A percentile compares a stretch with the other conserved stretches of the same genome.
These are phyloP conservation scores for Apamea anceps DNA, from an alignment of 2,888 invertebrate species.

Conservation along the genomic window DNA sequence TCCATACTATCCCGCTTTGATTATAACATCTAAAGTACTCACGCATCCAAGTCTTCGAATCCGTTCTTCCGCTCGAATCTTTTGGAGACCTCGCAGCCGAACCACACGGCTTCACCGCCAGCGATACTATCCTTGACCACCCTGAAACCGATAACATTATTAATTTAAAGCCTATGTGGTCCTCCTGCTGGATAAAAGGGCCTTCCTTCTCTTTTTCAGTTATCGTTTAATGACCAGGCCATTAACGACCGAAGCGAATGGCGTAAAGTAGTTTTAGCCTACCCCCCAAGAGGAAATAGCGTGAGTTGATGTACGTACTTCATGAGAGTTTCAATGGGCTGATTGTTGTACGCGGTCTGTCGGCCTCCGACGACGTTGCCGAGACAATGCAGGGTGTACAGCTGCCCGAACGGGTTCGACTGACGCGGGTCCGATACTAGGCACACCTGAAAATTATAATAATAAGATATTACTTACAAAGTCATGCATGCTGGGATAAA, in stretches of 20 bases:
- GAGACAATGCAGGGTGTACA: constrained; percentile 96
- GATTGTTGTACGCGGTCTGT: constrained; percentile 96
- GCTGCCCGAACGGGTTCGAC: constrained; percentile 93
- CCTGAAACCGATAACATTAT: constrained; percentile 68
- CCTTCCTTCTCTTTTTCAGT: not conserved
- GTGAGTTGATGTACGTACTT: constrained; percentile 78
- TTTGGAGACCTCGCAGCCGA: constrained; percentile 97
- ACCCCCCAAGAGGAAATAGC: not conserved
- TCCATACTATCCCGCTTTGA: not conserved
- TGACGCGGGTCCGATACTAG: constrained; percentile 96
- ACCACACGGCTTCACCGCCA: constrained; percentile 97
- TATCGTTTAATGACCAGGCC: not conserved
- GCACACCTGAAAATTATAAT: constrained; percentile 92
- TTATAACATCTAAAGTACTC: constrained; percentile 76
- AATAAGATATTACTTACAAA: too few species aligned
- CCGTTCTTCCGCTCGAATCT: constrained; percentile 94
- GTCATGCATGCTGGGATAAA: too few species aligned
- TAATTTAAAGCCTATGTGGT: not conserved
- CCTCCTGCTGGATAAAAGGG: not conserved
- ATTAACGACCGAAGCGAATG: not conserved
- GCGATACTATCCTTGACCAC: constrained; percentile 94
- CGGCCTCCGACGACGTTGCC: constrained; percentile 96
- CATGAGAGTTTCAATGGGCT: constrained; percentile 94
- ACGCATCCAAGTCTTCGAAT: constrained; percentile 94
- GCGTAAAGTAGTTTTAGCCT: not conserved